phyloP scores from a whole-genome alignment of 2,888 invertebrate genomes.

The Platycheirus albimanus region DNA sequence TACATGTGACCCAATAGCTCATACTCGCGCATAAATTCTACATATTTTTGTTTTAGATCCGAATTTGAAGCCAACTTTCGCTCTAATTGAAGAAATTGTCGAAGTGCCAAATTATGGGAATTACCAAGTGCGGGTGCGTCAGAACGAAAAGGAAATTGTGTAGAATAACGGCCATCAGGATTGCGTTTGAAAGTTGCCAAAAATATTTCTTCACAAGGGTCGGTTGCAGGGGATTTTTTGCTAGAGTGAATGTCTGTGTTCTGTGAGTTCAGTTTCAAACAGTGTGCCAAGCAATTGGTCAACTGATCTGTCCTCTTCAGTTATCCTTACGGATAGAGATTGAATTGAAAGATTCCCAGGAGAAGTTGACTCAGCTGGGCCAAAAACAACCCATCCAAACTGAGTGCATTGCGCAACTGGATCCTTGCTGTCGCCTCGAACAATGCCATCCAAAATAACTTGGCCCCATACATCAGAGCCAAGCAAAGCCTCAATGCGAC shows the following conservation, averaged over 20 bases:
- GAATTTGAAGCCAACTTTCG: not conserved
- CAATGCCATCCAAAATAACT: not conserved
- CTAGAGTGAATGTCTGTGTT: not conserved
- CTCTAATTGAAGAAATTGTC: constrained; percentile 1
- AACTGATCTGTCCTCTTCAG: constrained; percentile 2
- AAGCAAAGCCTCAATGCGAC: constrained; percentile 23
- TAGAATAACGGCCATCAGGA: constrained; percentile 15
- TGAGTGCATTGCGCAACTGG: constrained; percentile 17
- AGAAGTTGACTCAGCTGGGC: constrained; percentile 21
- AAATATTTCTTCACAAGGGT: constrained; percentile 23
- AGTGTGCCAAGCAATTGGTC: not conserved
- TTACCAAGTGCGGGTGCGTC: constrained; percentile 20
- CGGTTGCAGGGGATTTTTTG: constrained; percentile 7
- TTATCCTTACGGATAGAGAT: not conserved
- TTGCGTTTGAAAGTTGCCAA: constrained; percentile 5
- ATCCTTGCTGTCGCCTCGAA: too few relatives aligned
- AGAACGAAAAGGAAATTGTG: constrained; percentile 8
- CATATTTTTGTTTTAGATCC: not conserved
- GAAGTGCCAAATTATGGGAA: constrained; percentile 25
- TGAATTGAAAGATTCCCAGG: not conserved
- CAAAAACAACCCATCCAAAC: constrained; percentile 53
- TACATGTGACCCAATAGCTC: constrained; percentile 8
- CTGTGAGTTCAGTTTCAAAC: constrained; percentile 2
- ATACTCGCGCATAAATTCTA: constrained; percentile 2
- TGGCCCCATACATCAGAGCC: constrained; percentile 24